These are phyloP conservation scores for Carcina quercana DNA, from an alignment of 2,888 invertebrate species.

Conservation along the genomic window DNA sequence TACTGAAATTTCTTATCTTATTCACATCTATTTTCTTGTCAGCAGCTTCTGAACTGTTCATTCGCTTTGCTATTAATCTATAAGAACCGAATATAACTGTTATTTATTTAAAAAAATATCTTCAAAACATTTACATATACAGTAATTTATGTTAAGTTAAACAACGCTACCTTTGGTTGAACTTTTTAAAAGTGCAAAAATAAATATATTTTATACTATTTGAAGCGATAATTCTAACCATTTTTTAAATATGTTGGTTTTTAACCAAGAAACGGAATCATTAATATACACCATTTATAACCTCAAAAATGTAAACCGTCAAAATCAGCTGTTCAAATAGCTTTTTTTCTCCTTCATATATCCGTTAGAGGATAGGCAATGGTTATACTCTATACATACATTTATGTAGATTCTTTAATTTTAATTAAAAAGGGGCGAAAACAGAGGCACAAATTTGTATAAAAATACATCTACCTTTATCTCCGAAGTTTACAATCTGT, in stretches of 20 bases:
- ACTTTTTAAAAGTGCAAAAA: slow-evolving; percentile 5
- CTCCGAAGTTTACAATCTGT: too few species aligned
- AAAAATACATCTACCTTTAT: too few species aligned
- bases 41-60: slow-evolving; percentile 30
- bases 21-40: slow-evolving; percentile 32
- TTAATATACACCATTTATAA: slow-evolving; percentile 2
- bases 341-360: too few species aligned
- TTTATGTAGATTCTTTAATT: too few species aligned
- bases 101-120: too few species aligned
- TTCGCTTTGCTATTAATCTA: slow-evolving; percentile 27
- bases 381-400: too few species aligned
- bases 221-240: slow-evolving; percentile 8
- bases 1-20: slow-evolving; percentile 92
- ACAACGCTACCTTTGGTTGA: slow-evolving; percentile 17
- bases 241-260: too few species aligned
- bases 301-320: slow-evolving; percentile 7
- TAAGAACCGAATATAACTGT: not conserved
- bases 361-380: too few species aligned
- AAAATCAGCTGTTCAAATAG: slow-evolving; percentile 11
- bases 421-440: too few species aligned
- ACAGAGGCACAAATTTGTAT: too few species aligned
- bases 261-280: too few species aligned
- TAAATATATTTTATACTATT: slow-evolving; percentile 6
- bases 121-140: too few species aligned
- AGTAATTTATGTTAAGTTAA: not conserved